Base-by-base conservation (phyloP, 2,888 invertebrate species). In the Cephalotes varians region DNA sequence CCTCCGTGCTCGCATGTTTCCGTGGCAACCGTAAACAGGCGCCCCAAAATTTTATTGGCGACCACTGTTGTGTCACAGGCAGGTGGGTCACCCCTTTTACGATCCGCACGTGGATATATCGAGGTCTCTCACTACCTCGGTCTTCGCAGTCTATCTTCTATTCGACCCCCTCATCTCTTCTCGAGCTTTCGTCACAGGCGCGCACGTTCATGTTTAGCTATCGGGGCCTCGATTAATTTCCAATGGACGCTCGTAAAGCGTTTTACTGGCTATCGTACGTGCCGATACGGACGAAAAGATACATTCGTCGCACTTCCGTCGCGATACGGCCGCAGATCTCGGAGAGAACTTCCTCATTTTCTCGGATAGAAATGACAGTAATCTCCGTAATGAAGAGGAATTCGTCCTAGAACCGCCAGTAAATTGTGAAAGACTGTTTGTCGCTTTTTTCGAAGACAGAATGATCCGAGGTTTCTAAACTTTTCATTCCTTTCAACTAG, bases 181-280 rank as follows among this genome's bases (percentile, higher is more conserved):
- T 51, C n/a, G 40, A 34, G 64, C 44, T 74, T 74, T 77, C 56
- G 65, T 81, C 76, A 64, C 64, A n/a, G 51, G 34, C 21, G 28
- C 7, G 44, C 44, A 56, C 51, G 10, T 1, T 60, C 82, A 82
- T 7, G 15, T 65, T 37, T 18, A 65, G 65, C 82, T 89, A 88
- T 88, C 86, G 49, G n/a, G n/a, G 81, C 77, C 86, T 82, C 88
- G 90, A 90, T 88, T 88, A 90, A 90, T 90, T 87, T 90, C 86
- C 87, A 86, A 88, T 90, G 89, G 87, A 90, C 81, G 74, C 86
- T 82, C 87, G 81, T 90, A 90, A 91, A 91, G 84, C 67, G 83
- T 87, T 90, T 84, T 88, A 88, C 84, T 84, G 86, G 72, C 82
- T 60, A 51, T 54, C 67, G 65, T 76, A 76, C 77, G 72, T 37